phyloP scores from a whole-genome alignment of 2,113 vertebrate species.

The Epinephelus cyanopodus region DNA sequence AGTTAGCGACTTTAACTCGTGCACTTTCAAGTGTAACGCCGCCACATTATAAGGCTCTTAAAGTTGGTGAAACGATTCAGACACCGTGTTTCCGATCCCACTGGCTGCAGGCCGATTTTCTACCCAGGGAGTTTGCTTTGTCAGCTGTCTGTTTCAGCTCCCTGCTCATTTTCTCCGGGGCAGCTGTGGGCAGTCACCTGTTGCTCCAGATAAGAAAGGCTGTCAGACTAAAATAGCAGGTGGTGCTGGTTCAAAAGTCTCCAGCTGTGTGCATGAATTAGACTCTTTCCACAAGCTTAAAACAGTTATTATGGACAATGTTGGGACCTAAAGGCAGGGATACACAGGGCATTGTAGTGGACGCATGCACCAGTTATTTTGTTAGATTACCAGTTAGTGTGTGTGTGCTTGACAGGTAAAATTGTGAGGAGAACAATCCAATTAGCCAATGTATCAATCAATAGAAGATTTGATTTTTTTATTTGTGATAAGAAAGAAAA shows the following conservation, averaged over 20 bases:
- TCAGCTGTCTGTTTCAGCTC: slow-evolving; percentile 37
- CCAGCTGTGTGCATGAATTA: slow-evolving; percentile 33
- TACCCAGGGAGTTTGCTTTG: slow-evolving; percentile 11
- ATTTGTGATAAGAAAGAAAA: background rate
- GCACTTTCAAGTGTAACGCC: no score
- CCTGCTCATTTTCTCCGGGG: slow-evolving; percentile 9
- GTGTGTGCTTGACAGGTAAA: background rate
- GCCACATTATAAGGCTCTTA: background rate
- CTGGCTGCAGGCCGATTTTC: background rate
- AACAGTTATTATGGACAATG: slow-evolving; percentile 6
- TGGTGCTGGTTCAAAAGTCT: slow-evolving; percentile 32
- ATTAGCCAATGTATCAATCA: background rate
- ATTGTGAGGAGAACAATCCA: background rate
- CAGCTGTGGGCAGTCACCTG: slow-evolving; percentile 62
- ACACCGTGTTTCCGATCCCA: background rate
- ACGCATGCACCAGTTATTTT: background rate
- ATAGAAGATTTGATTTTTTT: background rate
- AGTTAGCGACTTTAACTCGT: background rate
- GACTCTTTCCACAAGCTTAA: slow-evolving; percentile 8
- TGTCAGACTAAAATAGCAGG: slow-evolving; percentile 62
- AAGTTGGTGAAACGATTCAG: background rate
- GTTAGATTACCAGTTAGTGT: background rate
- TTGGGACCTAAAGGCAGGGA: background rate
- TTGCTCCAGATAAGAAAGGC: slow-evolving; percentile 60
- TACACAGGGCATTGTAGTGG: background rate